Evolutionary conservation across 2,797 vertebrate genomes (phyloP).

Genomic region (Xenentodon cancila): DNA sequence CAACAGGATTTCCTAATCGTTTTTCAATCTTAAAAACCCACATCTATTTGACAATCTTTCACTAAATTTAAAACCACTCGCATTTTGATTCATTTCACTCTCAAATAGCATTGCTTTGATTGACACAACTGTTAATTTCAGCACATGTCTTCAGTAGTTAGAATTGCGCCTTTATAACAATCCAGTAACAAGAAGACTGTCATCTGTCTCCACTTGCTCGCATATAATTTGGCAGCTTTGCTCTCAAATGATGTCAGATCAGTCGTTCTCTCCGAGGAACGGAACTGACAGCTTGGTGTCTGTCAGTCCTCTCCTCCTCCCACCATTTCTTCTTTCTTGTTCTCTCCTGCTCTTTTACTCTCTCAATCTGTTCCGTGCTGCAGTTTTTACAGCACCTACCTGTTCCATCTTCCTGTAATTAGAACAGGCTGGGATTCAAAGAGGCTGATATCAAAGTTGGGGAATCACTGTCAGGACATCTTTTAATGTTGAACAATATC

Average conservation of each 20-base stretch:
- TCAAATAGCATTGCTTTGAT: slow-evolving; percentile 52
- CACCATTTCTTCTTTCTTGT: slow-evolving; percentile 10
- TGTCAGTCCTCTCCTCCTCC: slow-evolving; percentile 42
- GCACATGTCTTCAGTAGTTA: slow-evolving; percentile 37
- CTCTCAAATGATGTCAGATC: slow-evolving; percentile 57
- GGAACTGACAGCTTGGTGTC: slow-evolving; percentile 65
- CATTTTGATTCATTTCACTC: slow-evolving; percentile 41
- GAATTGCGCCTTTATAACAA: slow-evolving; percentile 48
- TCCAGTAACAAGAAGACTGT: slow-evolving; percentile 52
- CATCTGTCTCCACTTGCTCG: slow-evolving; percentile 58
- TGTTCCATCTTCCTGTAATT: slow-evolving; percentile 28
- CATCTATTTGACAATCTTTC: slow-evolving; percentile 19
- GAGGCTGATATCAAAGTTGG: no score
- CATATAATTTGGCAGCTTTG: slow-evolving; percentile 61
- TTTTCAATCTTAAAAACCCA: background rate
- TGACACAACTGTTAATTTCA: slow-evolving; percentile 57
- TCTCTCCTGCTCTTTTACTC: slow-evolving; percentile 23
- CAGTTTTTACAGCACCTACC: slow-evolving; percentile 15
- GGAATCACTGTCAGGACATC: background rate
- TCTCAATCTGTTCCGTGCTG: slow-evolving; percentile 15
- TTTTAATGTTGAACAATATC: background rate
- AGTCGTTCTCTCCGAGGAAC: slow-evolving; percentile 45
- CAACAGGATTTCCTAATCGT: slow-evolving; percentile 26
- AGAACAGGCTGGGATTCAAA: slow-evolving; percentile 21
- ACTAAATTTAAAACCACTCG: slow-evolving; percentile 2